Evolutionary conservation across 2,888 invertebrate genomes (phyloP), one percentile per base, ranked within the genome.

Genomic region (Pocota personata): DNA sequence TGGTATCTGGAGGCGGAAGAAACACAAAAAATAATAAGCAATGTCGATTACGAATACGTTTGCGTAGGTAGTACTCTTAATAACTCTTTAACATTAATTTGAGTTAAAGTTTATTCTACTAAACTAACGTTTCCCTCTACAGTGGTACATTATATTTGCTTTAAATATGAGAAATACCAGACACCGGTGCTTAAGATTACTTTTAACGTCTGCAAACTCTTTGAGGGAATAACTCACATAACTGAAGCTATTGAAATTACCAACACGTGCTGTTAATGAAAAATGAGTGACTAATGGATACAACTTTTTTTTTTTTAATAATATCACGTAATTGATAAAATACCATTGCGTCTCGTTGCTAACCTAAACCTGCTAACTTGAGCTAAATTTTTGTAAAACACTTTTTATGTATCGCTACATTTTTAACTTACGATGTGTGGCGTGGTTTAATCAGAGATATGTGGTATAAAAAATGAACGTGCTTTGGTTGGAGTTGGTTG

Each of bases 311-410:
- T 14, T 40, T 40, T 14, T 40, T 40, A 14, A 40, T 40, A 6
- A 14, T 14, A 62, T 43, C 43, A 16, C 40, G 43, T 62, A 62
- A 62, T 14, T 27, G 43, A 62, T 14, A n/a, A 46, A 27, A 46
- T 64, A 16, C 46, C 60, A 43, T 14, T 43, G 40, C 60, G 43
- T 60, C n/a, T 24, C 19, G 35, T 60, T 40, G 21, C 30, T 46
- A 48, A 48, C 48, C 64, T 32, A 48, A 64, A 32, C 48, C 48
- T 24, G 64, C 48, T 64, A 48, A 48, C 64, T 48, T 46, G 62
- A 16, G 46, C 62, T 48, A 48, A 4, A 48, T 64, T 48, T 32
- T 35, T 14, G 46, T 64, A 46, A 64, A 32, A 19, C 16, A 32
- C n/a, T 46, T 48, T 64, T 24, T 48, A 21, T n/a, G 24, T 50